Conservation (phyloP, 2,113 vertebrate genomes). For the Campylorhamphus procurvoides region DNA sequence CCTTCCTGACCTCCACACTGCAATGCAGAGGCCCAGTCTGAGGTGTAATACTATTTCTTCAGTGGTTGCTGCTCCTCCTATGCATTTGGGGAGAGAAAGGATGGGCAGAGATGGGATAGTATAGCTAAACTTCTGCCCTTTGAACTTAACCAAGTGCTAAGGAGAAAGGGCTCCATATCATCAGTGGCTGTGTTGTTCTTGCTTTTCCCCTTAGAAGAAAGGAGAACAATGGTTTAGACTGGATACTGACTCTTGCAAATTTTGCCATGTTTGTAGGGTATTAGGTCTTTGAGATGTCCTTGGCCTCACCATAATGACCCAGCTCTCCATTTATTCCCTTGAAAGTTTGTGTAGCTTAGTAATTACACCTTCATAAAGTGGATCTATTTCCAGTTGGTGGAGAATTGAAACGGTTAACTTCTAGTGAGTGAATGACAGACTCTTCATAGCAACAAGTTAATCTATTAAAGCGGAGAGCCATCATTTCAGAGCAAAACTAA, state of each 20-base stretch:
- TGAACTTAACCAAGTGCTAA: rapidly evolving
- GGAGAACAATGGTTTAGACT: not conserved
- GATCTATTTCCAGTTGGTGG: not conserved
- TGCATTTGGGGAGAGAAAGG: not conserved
- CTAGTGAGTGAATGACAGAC: not conserved
- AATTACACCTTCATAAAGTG: not conserved
- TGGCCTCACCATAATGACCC: not conserved
- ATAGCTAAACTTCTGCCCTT: not conserved
- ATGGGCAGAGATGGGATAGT: not conserved
- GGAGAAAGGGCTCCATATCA: not conserved
- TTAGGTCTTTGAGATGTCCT: not conserved
- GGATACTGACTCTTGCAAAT: not conserved
- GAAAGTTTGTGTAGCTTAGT: not conserved
- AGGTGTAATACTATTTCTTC: not conserved
- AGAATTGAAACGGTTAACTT: not conserved
- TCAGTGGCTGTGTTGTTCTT: not conserved
- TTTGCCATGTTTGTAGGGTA: not conserved
- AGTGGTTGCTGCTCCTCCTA: not conserved
- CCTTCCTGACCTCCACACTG: not conserved
- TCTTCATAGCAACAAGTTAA: not conserved
- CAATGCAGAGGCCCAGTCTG: not conserved
- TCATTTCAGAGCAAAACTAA: not conserved
- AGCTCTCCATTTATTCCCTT: not conserved
- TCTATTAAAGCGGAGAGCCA: not conserved
- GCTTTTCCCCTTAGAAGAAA: not conserved